Evolutionary conservation across 2,113 vertebrate genomes (phyloP).

Genomic region (Polyodon spathula): DNA sequence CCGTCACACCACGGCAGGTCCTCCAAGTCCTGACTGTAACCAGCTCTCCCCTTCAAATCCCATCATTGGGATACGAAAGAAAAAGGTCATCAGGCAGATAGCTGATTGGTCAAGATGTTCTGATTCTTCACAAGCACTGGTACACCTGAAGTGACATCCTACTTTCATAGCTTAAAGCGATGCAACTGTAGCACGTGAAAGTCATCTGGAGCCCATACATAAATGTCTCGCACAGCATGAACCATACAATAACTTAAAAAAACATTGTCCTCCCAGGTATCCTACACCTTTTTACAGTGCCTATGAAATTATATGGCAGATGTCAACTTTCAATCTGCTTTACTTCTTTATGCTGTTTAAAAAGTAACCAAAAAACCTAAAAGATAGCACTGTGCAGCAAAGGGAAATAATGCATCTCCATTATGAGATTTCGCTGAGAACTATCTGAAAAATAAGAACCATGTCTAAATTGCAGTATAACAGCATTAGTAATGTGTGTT

Average conservation of each 20-base stretch:
- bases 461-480: too few species aligned
- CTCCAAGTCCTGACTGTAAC: conserved; percentile 51
- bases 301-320: conserved; percentile 32
- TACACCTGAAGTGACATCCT: conserved; percentile 58
- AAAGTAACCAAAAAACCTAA: too few species aligned
- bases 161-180: conserved; percentile 40
- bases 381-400: too few species aligned
- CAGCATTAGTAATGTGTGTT: too few species aligned
- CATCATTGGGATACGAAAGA: conserved; percentile 50
- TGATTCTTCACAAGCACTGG: conserved; percentile 39
- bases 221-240: conserved; percentile 27
- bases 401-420: too few species aligned
- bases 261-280: conserved; percentile 33
- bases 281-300: conserved; percentile 31
- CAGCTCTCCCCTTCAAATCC: conserved; percentile 67
- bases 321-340: conserved; percentile 23
- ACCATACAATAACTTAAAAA: conserved; percentile 29
- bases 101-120: conserved; percentile 44
- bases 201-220: conserved; percentile 34
- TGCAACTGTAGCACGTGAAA: conserved; percentile 29
- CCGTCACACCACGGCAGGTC: conserved; percentile 42
- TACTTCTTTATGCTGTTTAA: neutral
- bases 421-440: too few species aligned
- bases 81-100: conserved; percentile 68
- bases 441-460: too few species aligned